Base-by-base conservation (phyloP, 2,888 invertebrate species). In the Andrena dorsata region DNA sequence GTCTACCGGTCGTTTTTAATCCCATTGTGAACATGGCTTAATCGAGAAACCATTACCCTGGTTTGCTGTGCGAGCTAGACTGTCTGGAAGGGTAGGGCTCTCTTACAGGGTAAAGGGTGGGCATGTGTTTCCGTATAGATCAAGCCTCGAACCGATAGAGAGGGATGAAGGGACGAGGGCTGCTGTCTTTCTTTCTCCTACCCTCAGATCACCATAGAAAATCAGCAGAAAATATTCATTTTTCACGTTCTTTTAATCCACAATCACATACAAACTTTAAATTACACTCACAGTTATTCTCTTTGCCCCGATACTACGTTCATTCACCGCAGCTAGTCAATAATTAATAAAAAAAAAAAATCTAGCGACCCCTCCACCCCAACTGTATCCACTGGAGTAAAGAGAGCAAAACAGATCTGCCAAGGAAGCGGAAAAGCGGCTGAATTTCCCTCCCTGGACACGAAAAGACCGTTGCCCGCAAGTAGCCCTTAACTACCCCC, bases 1-100 rank as follows among this genome's bases (percentile, higher is more conserved):
- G 92, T 92, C 92, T 89, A 92, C 91, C 91, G 90, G 89, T 90
- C 91, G 91, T 92, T 93, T 93, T 92, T 92, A 92, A 92, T 92
- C 91, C 92, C 91, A 93, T 92, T 93, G 93, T 93, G 93, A 93
- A 89, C 91, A 90, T 85, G 92, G 90, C 91, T 93, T 93, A 93
- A 93, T 93, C 92, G 92, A 91, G 92, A 92, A 92, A 86, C 92
- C 92, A 92, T 92, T 92, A 92, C 88, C 88, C 87, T 83, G 89
- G 89, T 89, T 89, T 91, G 92, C 91, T 90, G 90, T 86, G 86
- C 89, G 90, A 89, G 88, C 91, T 89, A 86, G 89, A 91, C 90
- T 89, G 88, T 89, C 88, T 87, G 87, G 86, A 89, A 86, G 87
- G 89, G 89, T 88, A 84, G 88, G 86, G 76, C 82, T 76, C 88